phyloP scores from a whole-genome alignment of 1,140 invertebrate genomes.

The Chrysopa pallens region DNA sequence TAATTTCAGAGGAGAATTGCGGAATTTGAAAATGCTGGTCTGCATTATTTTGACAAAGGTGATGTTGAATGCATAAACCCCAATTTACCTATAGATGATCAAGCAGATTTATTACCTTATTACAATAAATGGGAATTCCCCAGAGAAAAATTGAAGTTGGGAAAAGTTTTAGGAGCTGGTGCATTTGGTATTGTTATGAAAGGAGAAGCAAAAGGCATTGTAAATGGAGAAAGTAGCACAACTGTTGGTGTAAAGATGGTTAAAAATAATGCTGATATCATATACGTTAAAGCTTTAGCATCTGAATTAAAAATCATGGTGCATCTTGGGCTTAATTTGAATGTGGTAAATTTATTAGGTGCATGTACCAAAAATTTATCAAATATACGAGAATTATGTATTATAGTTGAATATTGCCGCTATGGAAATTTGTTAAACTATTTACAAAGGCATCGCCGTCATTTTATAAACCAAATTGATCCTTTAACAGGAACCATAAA shows the following conservation, averaged over 20 bases:
- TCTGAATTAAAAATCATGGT: constrained; percentile 92
- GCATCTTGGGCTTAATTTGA: constrained; percentile 82
- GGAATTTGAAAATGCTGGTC: constrained; percentile 41
- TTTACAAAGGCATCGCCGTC: constrained; percentile 51
- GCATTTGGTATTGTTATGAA: constrained; percentile 88
- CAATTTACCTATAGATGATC: constrained; percentile 72
- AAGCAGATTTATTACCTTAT: constrained; percentile 81
- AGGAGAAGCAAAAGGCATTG: constrained; percentile 61
- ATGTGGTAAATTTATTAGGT: constrained; percentile 87
- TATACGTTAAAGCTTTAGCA: constrained; percentile 58
- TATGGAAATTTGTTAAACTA: constrained; percentile 82
- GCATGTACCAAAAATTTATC: constrained; percentile 80
- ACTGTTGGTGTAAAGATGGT: constrained; percentile 79
- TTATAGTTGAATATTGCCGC: constrained; percentile 87
- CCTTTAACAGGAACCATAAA: constrained; percentile 42
- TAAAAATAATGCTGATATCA: constrained; percentile 51
- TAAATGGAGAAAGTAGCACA: constrained; percentile 44
- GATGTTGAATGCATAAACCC: constrained; percentile 68
- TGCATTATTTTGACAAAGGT: constrained; percentile 63
- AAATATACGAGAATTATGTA: constrained; percentile 72
- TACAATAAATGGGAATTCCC: constrained; percentile 83
- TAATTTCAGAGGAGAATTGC: constrained; percentile 1
- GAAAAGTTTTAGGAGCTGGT: constrained; percentile 72
- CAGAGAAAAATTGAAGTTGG: constrained; percentile 62
- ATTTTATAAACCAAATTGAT: constrained; percentile 68